Conservation (phyloP, 2,888 invertebrate genomes). For the Ichneumon xanthorius region DNA sequence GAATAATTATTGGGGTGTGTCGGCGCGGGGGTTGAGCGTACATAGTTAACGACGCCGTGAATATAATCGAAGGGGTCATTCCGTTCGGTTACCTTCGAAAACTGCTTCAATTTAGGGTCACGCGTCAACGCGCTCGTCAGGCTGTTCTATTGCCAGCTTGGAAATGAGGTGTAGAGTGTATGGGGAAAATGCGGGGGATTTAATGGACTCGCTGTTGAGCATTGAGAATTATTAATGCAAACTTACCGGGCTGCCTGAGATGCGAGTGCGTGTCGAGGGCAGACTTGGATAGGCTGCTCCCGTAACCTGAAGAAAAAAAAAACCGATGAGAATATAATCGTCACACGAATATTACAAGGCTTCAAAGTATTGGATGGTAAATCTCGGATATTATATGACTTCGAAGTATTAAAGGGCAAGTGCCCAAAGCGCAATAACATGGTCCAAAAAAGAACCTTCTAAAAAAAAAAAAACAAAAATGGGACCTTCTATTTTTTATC, state of each 20-base stretch:
- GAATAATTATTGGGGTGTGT: slow-evolving; percentile 77
- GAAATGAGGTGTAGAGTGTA: slow-evolving; percentile 46
- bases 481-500: background rate
- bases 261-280: slow-evolving; percentile 95
- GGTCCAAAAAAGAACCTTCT: no score
- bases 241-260: slow-evolving; percentile 94
- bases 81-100: slow-evolving; percentile 76
- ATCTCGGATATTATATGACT: background rate
- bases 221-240: background rate
- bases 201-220: slow-evolving; percentile 44
- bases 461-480: background rate
- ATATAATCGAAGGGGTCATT: slow-evolving; percentile 78
- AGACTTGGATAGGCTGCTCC: slow-evolving; percentile 94
- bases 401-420: background rate
- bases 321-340: slow-evolving; percentile 67
- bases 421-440: background rate
- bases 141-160: slow-evolving; percentile 46
- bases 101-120: slow-evolving; percentile 70
- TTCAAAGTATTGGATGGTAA: background rate
- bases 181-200: slow-evolving; percentile 13
- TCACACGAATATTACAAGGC: background rate
- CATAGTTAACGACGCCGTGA: slow-evolving; percentile 74
- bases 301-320: slow-evolving; percentile 91
- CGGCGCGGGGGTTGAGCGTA: slow-evolving; percentile 72
- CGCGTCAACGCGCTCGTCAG: slow-evolving; percentile 64